These are phyloP conservation scores for Drosophila hawaiiensis DNA, from an alignment of 2,888 invertebrate species.

Conservation along the genomic window DNA sequence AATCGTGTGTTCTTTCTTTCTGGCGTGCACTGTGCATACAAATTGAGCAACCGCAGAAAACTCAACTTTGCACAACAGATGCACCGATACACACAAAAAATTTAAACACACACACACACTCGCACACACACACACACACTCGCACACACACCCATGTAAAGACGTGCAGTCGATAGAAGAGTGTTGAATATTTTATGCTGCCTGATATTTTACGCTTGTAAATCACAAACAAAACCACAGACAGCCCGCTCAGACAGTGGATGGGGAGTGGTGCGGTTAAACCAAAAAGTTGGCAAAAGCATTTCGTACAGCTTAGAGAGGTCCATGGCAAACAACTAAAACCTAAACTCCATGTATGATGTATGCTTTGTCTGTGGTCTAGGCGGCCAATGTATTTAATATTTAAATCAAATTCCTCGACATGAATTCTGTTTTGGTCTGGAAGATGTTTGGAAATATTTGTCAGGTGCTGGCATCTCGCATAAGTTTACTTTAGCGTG, in stretches of 20 bases:
- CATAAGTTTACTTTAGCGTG: constrained; percentile 30
- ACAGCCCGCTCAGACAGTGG: constrained; percentile 36
- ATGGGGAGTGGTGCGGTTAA: constrained; percentile 20
- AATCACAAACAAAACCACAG: constrained; percentile 73
- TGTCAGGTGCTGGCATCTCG: constrained; percentile 30
- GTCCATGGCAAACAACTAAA: background rate
- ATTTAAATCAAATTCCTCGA: constrained; percentile 67
- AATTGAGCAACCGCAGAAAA: constrained; percentile 51
- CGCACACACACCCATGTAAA: constrained; percentile 2
- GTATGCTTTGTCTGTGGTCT: constrained; percentile 30
- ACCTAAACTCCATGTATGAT: constrained; percentile 9
- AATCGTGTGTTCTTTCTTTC: background rate
- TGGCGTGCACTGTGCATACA: constrained; percentile 21
- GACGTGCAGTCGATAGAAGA: constrained; percentile 56
- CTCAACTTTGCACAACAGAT: constrained; percentile 38
- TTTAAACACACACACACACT: constrained; percentile 18
- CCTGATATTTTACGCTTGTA: constrained; percentile 77
- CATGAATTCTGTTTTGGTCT: constrained; percentile 47
- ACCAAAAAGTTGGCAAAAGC: constrained; percentile 47
- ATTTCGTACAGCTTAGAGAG: constrained; percentile 14
- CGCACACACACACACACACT: constrained; percentile 1
- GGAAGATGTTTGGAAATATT: constrained; percentile 55
- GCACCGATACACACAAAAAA: constrained; percentile 8
- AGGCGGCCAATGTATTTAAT: constrained; percentile 54
- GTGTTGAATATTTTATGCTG: constrained; percentile 72